Base-by-base conservation (phyloP, 1,140 invertebrate species). In the Reticulitermes speratus region DNA sequence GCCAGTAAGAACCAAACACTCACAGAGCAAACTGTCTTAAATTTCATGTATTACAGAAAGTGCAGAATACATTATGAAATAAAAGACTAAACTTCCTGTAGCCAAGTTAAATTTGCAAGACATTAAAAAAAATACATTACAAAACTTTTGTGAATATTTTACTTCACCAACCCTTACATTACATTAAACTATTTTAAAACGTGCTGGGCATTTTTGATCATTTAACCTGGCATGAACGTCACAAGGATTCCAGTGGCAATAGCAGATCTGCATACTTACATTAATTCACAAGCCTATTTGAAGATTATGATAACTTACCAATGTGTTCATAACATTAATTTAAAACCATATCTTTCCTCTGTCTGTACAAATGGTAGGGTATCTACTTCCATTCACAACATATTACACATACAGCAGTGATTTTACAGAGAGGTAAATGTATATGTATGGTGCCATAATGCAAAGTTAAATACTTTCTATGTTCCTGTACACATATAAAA, bases 1-100 rank as follows among this genome's bases (percentile, higher is more conserved):
- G 21, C 21, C 19, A 65, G 21, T 21, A 75, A 75, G 30, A 75
- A 55, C 19, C 3, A 25, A 75, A 75, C 65, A 75, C n/a, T 25
- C 25, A 75, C n/a, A n/a, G 2, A 75, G 65, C n/a, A 12, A 75
- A 75, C 16, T 30, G 65, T 75, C n/a, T 75, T 75, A 75, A 75
- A 75, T 75, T n/a, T 75, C n/a, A 75, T 75, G 65, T 75, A 75
- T 75, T 75, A 75, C 65, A 30, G 65, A 75, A 75, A 75, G 65
- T 75, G 65, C 65, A 75, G 25, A 75, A 75, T 75, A 75, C 65
- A 75, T 75, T 75, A 75, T 75, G 65, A 75, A 75, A 75, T 75
- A 75, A 75, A 75, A 75, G 25, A 75, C n/a, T 75, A 19, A 75
- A 75, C 65, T 75, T 75, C n/a, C 65, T 75, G 65, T 75, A 75